Conservation (phyloP, 2,113 vertebrate species). For the Sinosuthora webbiana region DNA sequence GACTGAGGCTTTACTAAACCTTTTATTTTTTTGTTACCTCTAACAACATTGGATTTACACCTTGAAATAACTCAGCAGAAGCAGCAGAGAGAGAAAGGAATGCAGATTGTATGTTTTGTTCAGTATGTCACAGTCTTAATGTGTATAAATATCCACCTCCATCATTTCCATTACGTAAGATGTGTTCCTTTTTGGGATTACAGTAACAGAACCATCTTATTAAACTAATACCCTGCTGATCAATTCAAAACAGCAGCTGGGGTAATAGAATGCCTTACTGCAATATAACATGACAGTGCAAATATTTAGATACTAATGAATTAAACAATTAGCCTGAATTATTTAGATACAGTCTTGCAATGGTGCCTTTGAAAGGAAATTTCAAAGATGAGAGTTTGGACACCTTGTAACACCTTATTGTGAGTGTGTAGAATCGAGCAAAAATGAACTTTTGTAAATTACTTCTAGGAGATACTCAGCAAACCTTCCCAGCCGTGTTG, state of each 20-base stretch:
- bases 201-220: neutral
- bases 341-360: neutral
- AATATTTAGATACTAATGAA: neutral
- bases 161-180: conserved; percentile 46
- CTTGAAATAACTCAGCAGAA: conserved; percentile 27
- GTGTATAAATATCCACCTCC: conserved; percentile 53
- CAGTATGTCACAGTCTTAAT: conserved; percentile 7
- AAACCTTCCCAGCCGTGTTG: neutral
- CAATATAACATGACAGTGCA: neutral
- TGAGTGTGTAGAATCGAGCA: neutral
- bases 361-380: neutral
- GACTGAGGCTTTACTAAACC: neutral
- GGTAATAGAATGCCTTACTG: neutral
- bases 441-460: neutral
- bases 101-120: conserved; percentile 30
- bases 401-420: neutral
- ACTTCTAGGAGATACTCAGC: neutral
- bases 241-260: conserved; percentile 32
- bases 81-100: conserved; percentile 8
- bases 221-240: conserved; percentile 22
- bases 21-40: neutral
- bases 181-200: conserved; percentile 19
- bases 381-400: neutral
- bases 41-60: neutral
- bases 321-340: neutral